These are phyloP conservation scores for Trogon melanurus DNA, from an alignment of 2,113 vertebrate genomes.

Conservation along the genomic window DNA sequence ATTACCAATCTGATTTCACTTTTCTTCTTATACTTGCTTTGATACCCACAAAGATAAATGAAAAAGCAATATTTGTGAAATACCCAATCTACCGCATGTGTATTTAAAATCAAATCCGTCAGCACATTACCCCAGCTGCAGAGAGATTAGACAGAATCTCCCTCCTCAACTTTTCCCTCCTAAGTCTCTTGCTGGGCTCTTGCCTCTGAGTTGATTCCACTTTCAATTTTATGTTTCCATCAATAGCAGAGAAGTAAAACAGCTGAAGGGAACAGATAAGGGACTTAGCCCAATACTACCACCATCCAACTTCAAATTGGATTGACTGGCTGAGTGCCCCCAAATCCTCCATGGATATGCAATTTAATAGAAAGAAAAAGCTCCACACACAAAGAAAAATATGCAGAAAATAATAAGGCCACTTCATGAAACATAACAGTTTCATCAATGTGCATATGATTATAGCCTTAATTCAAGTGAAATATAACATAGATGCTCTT, in stretches of 20 bases:
- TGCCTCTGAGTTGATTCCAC: conserved; percentile 14
- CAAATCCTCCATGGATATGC: conserved; percentile 51
- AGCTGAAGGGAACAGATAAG: conserved; percentile 69
- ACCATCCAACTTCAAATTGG: conserved; percentile 44
- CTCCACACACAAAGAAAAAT: conserved; percentile 3
- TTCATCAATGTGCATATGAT: background rate
- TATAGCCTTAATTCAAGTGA: conserved; percentile 4
- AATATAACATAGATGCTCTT: background rate
- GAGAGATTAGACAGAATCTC: conserved; percentile 32
- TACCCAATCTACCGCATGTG: background rate
- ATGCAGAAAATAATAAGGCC: conserved; percentile 23
- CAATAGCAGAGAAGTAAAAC: conserved; percentile 45
- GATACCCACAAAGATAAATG: conserved; percentile 7
- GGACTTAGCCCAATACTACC: conserved; percentile 41
- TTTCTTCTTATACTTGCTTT: background rate
- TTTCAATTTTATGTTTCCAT: conserved; percentile 47
- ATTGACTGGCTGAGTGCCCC: conserved; percentile 60
- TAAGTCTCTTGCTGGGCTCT: background rate
- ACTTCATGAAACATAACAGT: background rate
- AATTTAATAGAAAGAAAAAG: conserved; percentile 47
- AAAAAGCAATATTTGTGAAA: conserved; percentile 1
- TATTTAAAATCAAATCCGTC: background rate
- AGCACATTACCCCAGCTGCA: conserved; percentile 10
- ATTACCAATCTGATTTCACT: conserved; percentile 9
- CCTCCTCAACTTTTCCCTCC: background rate